Evolutionary conservation across 2,888 invertebrate genomes (phyloP).

Genomic region (Thymelicus lineola): DNA sequence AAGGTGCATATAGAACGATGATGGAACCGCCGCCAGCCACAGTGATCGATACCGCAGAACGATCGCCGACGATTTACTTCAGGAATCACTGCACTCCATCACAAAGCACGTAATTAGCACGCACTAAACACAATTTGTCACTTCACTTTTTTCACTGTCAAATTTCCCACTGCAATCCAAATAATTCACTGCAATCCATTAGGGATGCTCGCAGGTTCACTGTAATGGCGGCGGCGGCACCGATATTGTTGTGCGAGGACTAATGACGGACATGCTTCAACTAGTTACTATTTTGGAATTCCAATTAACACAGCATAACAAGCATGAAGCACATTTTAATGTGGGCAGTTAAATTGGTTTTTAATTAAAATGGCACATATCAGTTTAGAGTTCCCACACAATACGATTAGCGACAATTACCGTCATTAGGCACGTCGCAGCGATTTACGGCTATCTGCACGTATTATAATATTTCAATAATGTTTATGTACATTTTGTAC

Average conservation of each 20-base stretch:
- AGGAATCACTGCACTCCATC: constrained; percentile 68
- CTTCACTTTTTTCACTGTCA: constrained; percentile 68
- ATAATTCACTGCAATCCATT: constrained; percentile 81
- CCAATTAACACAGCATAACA: constrained; percentile 54
- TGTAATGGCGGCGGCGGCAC: constrained; percentile 75
- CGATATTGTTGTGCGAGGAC: constrained; percentile 60
- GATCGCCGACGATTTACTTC: constrained; percentile 41
- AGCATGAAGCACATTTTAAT: constrained; percentile 49
- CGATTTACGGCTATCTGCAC: constrained; percentile 40
- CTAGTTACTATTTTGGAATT: constrained; percentile 47
- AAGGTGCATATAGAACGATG: constrained; percentile 68
- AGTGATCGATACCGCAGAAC: constrained; percentile 45
- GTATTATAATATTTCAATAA: constrained; percentile 34
- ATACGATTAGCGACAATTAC: constrained; percentile 47
- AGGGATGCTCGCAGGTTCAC: constrained; percentile 55
- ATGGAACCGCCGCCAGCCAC: constrained; percentile 80
- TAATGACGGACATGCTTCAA: constrained; percentile 59
- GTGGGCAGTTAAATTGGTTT: constrained; percentile 21
- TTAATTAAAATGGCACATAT: constrained; percentile 22
- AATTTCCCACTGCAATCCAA: constrained; percentile 82
- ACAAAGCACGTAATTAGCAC: constrained; percentile 53
- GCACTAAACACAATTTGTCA: constrained; percentile 74
- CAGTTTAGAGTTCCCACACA: constrained; percentile 36
- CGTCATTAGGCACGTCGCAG: constrained; percentile 51
- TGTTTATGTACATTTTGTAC: not conserved